Evolutionary conservation across 2,888 invertebrate genomes (phyloP).

Genomic region (Xestoiulus laeticollis): DNA sequence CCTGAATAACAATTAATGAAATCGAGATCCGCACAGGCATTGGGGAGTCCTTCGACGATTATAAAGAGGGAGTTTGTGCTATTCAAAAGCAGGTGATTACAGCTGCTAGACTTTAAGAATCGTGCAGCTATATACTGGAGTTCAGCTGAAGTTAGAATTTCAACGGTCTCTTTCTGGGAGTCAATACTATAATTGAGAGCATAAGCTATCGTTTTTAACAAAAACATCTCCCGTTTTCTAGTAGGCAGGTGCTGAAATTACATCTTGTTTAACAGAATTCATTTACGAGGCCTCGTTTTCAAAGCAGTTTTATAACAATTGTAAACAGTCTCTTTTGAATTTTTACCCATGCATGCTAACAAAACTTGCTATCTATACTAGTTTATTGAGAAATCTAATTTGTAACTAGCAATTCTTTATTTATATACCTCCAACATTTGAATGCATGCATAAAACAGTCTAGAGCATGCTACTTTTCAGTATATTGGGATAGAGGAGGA

Average conservation of each 20-base stretch:
- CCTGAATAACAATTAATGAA: slow-evolving; percentile 14
- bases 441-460: neutral
- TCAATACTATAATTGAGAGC: neutral
- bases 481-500: too few relatives aligned
- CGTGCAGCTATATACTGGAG: slow-evolving; percentile 11
- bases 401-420: too few relatives aligned
- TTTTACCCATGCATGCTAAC: neutral
- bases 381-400: neutral
- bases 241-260: slow-evolving; percentile 36
- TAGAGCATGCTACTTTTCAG: too few relatives aligned
- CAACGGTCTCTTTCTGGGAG: neutral
- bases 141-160: slow-evolving; percentile 2
- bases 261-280: neutral
- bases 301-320: neutral
- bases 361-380: neutral
- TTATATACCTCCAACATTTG: neutral
- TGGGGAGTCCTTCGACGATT: neutral
- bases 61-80: neutral
- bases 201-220: neutral
- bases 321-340: neutral
- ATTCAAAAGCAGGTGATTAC: neutral
- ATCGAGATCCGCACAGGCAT: neutral
- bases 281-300: neutral
- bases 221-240: neutral
- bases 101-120: slow-evolving; percentile 18